A percentile compares a stretch with the other conserved stretches of the same genome.
Evolutionary conservation across 2,113 vertebrate genomes (phyloP).

Genomic region (Irena cyanogastra): DNA sequence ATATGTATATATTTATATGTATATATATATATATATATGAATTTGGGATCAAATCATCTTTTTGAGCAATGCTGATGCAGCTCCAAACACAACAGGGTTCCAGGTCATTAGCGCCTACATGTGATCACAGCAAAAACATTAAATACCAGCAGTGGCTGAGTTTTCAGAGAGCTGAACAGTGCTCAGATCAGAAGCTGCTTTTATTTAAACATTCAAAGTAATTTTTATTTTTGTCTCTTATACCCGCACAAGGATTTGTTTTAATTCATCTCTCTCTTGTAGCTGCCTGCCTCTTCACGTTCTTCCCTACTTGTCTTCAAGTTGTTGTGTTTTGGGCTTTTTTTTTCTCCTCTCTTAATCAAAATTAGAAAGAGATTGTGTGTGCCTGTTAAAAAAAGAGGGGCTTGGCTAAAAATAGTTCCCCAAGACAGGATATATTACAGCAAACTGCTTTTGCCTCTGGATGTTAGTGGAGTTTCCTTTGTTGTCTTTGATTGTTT

Average conservation of each 20-base stretch:
- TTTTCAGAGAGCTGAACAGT: not conserved
- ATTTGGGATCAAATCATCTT: not conserved
- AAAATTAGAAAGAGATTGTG: conserved; percentile 56
- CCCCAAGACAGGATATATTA: conserved; percentile 73
- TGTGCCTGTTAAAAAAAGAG: not conserved
- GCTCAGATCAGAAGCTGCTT: not conserved
- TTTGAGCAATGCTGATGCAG: not conserved
- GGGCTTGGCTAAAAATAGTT: conserved; percentile 73
- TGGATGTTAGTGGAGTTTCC: conserved; percentile 73
- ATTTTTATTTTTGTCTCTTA: not conserved
- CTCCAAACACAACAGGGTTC: not conserved
- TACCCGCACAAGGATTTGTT: not conserved
- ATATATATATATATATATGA: not conserved
- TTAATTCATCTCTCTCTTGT: not conserved
- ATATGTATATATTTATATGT: too few relatives aligned
- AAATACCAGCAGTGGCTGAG: not conserved
- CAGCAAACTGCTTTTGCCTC: conserved; percentile 73
- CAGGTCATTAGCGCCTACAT: not conserved
- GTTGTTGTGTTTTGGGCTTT: not conserved
- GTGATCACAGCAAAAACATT: not conserved
- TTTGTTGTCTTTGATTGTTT: conserved; percentile 83
- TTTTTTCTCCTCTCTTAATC: conserved; percentile 1
- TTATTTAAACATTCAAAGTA: not conserved
- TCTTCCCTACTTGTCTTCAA: not conserved
- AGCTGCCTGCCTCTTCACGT: not conserved